Conservation (phyloP, 2,797 vertebrate genomes). For the Lemur catta region DNA sequence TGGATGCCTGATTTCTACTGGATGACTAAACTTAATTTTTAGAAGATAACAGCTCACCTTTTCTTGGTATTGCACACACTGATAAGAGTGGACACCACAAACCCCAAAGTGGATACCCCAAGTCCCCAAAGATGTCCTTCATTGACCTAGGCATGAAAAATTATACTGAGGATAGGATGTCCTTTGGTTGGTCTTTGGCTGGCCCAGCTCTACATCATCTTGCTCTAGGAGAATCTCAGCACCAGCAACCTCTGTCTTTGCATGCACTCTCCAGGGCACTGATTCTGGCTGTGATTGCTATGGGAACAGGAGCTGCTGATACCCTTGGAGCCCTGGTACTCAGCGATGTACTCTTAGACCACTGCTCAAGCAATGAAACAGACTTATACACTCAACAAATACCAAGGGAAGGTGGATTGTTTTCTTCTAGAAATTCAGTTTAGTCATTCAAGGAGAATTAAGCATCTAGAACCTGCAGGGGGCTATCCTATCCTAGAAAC, state of each 20-base stretch:
- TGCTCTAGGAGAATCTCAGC: neutral
- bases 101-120: neutral
- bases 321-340: neutral
- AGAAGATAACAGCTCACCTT: neutral
- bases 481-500: neutral
- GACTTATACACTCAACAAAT: neutral
- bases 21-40: neutral
- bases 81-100: neutral
- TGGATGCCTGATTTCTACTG: neutral
- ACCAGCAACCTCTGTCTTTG: neutral
- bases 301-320: neutral
- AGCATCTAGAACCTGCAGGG: neutral
- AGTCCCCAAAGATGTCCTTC: neutral
- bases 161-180: neutral
- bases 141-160: neutral
- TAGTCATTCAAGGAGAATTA: neutral
- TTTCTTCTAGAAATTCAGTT: neutral
- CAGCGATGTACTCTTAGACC: neutral
- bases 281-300: neutral
- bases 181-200: neutral
- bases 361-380: neutral
- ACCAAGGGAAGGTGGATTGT: neutral
- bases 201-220: neutral
- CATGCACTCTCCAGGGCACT: neutral
- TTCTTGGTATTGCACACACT: neutral